These are phyloP conservation scores for Mobula birostris DNA, from an alignment of 2,113 vertebrate genomes.

Conservation along the genomic window DNA sequence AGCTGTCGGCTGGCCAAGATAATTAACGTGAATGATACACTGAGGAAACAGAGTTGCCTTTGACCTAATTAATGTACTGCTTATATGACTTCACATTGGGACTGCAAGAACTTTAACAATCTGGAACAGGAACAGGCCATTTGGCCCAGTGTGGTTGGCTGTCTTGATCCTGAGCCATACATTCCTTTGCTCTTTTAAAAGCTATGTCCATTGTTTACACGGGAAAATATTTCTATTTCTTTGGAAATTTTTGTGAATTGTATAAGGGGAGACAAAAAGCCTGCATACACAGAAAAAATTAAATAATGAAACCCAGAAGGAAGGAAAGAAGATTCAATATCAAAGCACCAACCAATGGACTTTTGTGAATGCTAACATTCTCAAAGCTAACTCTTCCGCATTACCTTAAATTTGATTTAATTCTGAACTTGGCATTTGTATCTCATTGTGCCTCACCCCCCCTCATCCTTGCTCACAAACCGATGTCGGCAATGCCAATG, in stretches of 20 bases:
- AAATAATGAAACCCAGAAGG: neutral
- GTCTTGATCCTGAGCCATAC: neutral
- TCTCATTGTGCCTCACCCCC: neutral
- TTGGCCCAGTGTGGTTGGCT: neutral
- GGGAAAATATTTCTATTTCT: neutral
- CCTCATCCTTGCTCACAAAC: neutral
- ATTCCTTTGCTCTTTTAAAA: neutral
- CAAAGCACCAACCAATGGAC: too few relatives aligned
- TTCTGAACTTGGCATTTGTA: neutral
- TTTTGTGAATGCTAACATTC: neutral
- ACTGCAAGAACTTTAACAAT: neutral
- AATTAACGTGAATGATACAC: constrained; percentile 3
- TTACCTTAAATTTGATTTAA: neutral
- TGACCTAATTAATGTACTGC: neutral
- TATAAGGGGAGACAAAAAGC: neutral
- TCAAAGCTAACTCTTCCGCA: neutral
- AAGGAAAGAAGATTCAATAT: neutral
- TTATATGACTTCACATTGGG: neutral
- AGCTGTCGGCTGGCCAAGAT: neutral
- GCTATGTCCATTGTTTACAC: neutral
- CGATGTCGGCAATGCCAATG: neutral
- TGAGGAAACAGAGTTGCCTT: neutral
- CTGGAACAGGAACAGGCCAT: neutral
- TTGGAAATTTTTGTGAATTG: neutral
- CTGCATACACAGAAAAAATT: neutral